Evolutionary conservation across 30 jellyfish, hydroid and myxozoan species (phyloP).

Genomic region (Turritopsis rubra): DNA sequence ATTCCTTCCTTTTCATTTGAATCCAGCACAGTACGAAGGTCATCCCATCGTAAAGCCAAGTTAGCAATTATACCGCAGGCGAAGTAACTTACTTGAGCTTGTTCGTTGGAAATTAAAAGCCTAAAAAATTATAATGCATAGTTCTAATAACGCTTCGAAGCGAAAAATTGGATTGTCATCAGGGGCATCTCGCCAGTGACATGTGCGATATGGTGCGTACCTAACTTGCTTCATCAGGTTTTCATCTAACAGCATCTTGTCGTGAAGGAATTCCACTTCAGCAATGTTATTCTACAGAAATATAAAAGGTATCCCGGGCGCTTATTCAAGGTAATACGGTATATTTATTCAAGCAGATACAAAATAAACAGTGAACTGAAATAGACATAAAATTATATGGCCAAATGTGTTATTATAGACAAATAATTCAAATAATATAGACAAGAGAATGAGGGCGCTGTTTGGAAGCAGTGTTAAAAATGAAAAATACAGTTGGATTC

Average conservation of each 20-base stretch:
- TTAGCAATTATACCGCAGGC: slow-evolving; percentile 91
- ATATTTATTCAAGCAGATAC: too few relatives aligned
- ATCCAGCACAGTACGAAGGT: slow-evolving; percentile 20
- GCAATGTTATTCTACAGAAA: slow-evolving; percentile 74
- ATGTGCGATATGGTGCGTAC: too few relatives aligned
- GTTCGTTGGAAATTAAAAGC: slow-evolving; percentile 51
- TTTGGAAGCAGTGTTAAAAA: too few relatives aligned
- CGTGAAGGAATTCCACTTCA: slow-evolving; percentile 66
- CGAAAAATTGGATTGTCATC: neutral
- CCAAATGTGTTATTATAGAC: too few relatives aligned
- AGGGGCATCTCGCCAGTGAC: too few relatives aligned
- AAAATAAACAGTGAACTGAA: too few relatives aligned
- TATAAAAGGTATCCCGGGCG: neutral
- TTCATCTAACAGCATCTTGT: slow-evolving; percentile 42
- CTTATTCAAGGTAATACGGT: neutral
- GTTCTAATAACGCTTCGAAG: too few relatives aligned
- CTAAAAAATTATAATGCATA: slow-evolving; percentile 18
- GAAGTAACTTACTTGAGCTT: slow-evolving; percentile 80
- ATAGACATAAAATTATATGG: too few relatives aligned
- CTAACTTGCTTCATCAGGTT: slow-evolving; percentile 58
- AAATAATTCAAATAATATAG: too few relatives aligned
- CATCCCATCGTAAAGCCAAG: slow-evolving; percentile 56
- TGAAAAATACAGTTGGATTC: too few relatives aligned
- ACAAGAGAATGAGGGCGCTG: too few relatives aligned
- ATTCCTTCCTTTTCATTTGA: slow-evolving; percentile 39